Evolutionary conservation across 2,113 vertebrate genomes (phyloP).

Genomic region (Burhinus oedicnemus): DNA sequence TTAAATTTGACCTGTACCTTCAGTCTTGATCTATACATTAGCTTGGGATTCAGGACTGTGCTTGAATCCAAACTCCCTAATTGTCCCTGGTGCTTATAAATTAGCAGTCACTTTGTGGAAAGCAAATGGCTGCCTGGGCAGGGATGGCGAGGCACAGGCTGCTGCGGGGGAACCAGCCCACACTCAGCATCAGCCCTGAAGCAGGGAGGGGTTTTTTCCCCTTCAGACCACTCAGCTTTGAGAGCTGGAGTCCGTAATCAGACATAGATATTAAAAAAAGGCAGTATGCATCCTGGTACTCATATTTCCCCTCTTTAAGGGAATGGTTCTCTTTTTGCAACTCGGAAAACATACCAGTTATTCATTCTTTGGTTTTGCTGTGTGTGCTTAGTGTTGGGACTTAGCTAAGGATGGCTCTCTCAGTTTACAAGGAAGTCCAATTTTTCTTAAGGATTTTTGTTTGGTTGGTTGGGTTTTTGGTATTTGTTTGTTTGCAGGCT

Average conservation of each 20-base stretch:
- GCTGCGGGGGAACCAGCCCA: not conserved
- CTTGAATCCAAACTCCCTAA: not conserved
- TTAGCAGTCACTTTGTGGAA: not conserved
- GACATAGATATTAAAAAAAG: not conserved
- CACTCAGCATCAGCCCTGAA: accelerated
- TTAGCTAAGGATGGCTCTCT: not conserved
- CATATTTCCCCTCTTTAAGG: not conserved
- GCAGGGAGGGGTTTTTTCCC: accelerated
- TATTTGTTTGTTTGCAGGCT: not conserved
- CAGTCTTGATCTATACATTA: not conserved
- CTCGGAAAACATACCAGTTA: not conserved
- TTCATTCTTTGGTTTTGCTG: not conserved
- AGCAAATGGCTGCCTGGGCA: not conserved
- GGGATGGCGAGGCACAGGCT: not conserved
- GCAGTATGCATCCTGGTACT: not conserved
- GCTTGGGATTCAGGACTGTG: not conserved
- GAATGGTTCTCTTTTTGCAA: not conserved
- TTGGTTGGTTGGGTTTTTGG: not conserved
- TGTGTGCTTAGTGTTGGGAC: accelerated
- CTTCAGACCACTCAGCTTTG: not conserved
- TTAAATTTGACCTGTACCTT: not conserved
- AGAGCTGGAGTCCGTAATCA: not conserved
- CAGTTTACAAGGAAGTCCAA: not conserved
- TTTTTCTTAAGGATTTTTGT: not conserved
- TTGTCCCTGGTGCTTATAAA: not conserved